These are phyloP conservation scores for Saxicola maurus DNA, from an alignment of 2,797 vertebrate genomes.

Conservation along the genomic window DNA sequence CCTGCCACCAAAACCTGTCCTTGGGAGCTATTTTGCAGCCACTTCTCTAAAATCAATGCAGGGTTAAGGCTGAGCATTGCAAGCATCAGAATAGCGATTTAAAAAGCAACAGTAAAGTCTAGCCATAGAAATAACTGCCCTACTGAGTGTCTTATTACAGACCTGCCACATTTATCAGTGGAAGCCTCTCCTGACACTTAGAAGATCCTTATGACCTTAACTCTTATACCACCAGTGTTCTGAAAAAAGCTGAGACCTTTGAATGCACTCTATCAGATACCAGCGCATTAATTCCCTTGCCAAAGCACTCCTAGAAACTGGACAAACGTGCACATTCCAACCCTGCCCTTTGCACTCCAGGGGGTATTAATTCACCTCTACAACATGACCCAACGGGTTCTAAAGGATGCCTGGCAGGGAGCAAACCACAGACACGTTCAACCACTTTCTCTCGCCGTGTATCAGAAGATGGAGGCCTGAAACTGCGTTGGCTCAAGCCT, in stretches of 20 bases:
- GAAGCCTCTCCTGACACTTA: not conserved
- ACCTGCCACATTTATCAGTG: not conserved
- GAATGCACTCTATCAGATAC: not conserved
- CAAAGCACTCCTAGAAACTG: not conserved
- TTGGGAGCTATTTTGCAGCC: not conserved
- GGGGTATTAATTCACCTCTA: not conserved
- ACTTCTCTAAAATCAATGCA: not conserved
- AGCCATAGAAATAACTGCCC: not conserved
- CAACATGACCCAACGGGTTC: not conserved
- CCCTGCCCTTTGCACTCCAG: fast-evolving
- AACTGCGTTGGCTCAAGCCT: not conserved
- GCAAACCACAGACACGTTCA: not conserved
- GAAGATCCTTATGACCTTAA: not conserved
- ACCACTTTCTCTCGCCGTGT: not conserved
- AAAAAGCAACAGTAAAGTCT: not conserved
- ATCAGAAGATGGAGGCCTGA: not conserved
- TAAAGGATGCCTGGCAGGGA: not conserved
- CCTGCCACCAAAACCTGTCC: not conserved
- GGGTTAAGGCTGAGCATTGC: not conserved
- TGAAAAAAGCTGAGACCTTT: not conserved
- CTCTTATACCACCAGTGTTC: not conserved
- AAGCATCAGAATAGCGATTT: not conserved
- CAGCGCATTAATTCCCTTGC: not conserved
- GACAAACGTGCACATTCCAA: not conserved
- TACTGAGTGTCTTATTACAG: not conserved